phyloP scores from a whole-genome alignment of 1,140 invertebrate genomes.

The Dolichoris vasculosae region DNA sequence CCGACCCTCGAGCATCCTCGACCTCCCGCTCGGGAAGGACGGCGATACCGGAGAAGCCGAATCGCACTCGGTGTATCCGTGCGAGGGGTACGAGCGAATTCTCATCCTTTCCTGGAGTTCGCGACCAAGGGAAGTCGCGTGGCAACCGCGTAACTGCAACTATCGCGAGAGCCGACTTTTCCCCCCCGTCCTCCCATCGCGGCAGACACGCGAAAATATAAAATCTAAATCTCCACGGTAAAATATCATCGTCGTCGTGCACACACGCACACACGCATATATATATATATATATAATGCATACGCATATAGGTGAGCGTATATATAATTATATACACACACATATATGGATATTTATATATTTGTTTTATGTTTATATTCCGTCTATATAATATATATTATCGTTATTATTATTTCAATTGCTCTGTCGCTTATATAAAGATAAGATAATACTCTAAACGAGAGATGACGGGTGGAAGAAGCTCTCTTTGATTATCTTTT shows the following conservation, averaged over 20 bases:
- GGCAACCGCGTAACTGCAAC: neutral
- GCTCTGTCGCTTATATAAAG: conserved; percentile 69
- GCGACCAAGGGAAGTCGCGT: neutral
- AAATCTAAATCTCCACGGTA: conserved; percentile 70
- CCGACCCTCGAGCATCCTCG: neutral
- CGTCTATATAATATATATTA: conserved; percentile 61
- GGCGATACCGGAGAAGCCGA: neutral
- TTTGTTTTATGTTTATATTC: conserved; percentile 59
- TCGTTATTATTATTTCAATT: conserved; percentile 62
- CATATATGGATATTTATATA: conserved; percentile 56
- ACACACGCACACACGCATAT: conserved; percentile 49
- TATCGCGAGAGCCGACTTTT: conserved; percentile 38
- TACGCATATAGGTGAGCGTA: neutral
- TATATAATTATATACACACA: conserved; percentile 13
- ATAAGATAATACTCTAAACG: conserved; percentile 70
- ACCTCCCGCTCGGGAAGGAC: neutral
- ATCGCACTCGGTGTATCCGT: neutral
- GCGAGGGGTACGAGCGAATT: too few species aligned
- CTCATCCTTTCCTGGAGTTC: too few species aligned
- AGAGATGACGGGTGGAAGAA: conserved; percentile 67
- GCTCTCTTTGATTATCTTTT: conserved; percentile 50
- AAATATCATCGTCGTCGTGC: conserved; percentile 63
- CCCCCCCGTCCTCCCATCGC: conserved; percentile 62
- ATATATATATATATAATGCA: conserved; percentile 18
- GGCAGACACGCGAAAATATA: conserved; percentile 67